phyloP scores from a whole-genome alignment of 2,888 invertebrate species.

The Branchinecta sandiegonensis region DNA sequence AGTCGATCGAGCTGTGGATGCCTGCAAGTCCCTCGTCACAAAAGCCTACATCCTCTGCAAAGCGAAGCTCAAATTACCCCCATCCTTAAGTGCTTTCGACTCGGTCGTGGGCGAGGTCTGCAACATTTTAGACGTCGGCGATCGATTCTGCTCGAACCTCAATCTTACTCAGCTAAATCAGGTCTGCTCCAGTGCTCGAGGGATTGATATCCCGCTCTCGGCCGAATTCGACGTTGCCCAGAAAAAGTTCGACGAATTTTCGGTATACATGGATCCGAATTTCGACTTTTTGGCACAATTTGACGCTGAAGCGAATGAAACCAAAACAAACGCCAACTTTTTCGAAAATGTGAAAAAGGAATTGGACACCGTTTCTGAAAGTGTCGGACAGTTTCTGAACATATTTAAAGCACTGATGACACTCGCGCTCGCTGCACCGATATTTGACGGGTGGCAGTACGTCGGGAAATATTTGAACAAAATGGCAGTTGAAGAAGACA shows the following conservation, averaged over 20 bases:
- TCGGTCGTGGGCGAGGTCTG: neutral
- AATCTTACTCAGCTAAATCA: neutral
- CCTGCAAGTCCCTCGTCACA: slow-evolving; percentile 1
- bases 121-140: slow-evolving; percentile 2
- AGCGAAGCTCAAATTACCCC: neutral
- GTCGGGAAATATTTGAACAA: neutral
- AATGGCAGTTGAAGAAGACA: slow-evolving; percentile 8
- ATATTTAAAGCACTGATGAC: slow-evolving; percentile 12
- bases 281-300: slow-evolving; percentile 10
- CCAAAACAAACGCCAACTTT: neutral
- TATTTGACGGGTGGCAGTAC: slow-evolving; percentile 11
- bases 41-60: neutral
- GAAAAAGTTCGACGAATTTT: slow-evolving; percentile 11
- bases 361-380: slow-evolving; percentile 7
- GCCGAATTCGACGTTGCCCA: neutral
- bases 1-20: neutral
- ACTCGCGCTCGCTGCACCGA: neutral
- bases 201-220: neutral
- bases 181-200: neutral
- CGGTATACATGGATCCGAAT: neutral
- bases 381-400: neutral
- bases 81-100: slow-evolving; percentile 8
- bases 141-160: neutral
- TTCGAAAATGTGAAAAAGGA: slow-evolving; percentile 14
- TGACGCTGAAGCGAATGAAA: neutral